Evolutionary conservation across 2,113 vertebrate species (phyloP).

Genomic region (Zosterops borbonicus): DNA sequence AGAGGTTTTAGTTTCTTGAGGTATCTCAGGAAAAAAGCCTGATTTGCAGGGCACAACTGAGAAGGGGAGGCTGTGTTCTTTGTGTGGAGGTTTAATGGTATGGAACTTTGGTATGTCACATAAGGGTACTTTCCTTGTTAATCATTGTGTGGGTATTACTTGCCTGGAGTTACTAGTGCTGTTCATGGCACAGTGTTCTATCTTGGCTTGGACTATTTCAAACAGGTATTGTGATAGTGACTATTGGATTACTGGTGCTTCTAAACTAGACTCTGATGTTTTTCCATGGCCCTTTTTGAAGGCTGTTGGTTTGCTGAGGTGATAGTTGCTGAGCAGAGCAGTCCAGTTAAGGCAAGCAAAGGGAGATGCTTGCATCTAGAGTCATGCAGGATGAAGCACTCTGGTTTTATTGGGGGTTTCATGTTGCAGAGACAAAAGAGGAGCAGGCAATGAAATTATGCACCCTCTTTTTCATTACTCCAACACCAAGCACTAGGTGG

Average conservation of each 20-base stretch:
- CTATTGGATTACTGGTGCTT: neutral
- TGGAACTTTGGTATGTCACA: neutral
- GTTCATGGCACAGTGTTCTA: neutral
- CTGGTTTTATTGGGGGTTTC: neutral
- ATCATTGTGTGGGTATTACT: neutral
- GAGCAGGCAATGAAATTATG: neutral
- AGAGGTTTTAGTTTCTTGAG: neutral
- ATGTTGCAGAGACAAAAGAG: neutral
- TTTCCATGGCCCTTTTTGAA: neutral
- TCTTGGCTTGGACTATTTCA: neutral
- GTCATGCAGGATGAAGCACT: neutral
- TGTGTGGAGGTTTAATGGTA: neutral
- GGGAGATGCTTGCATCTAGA: neutral
- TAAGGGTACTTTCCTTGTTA: neutral
- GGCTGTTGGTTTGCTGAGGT: neutral
- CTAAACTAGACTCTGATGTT: neutral
- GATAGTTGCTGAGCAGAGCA: neutral
- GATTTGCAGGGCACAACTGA: neutral
- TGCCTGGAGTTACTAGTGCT: neutral
- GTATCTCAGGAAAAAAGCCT: neutral
- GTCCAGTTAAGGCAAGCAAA: neutral
- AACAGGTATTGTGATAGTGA: neutral
- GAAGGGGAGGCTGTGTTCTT: neutral
- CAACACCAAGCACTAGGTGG: neutral
- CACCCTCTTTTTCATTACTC: neutral